Percentiles rank a stretch among this genome's conserved stretches.
phyloP scores from a whole-genome alignment of 1,140 invertebrate species.

The Melitaea cinxia region DNA sequence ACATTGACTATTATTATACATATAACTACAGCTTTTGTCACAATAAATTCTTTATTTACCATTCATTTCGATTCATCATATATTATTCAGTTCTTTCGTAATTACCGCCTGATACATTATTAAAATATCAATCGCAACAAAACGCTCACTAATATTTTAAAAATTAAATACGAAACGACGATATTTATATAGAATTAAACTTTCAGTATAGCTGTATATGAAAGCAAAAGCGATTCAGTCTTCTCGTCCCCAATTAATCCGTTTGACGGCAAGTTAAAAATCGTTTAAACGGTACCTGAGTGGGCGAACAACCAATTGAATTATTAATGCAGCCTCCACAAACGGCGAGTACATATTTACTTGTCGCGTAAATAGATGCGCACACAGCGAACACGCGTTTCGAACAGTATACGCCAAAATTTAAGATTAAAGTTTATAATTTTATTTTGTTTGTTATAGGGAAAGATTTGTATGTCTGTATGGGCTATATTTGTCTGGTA shows the following conservation, averaged over 20 bases:
- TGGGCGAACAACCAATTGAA: conserved; percentile 75
- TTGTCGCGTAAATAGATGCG: conserved; percentile 80
- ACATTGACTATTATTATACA: too few species aligned
- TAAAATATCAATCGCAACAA: too few species aligned
- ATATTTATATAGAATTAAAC: neutral
- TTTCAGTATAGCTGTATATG: conserved; percentile 4
- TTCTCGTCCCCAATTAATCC: conserved; percentile 69
- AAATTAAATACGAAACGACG: neutral
- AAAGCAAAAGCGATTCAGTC: conserved; percentile 27
- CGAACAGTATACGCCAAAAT: conserved; percentile 49
- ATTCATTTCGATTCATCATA: too few species aligned
- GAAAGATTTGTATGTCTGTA: neutral
- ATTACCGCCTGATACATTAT: too few species aligned
- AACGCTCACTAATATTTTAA: neutral
- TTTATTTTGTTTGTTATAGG: neutral
- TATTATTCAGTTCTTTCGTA: too few species aligned
- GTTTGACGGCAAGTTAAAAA: conserved; percentile 78
- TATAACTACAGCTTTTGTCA: too few species aligned
- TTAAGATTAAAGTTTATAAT: conserved; percentile 32
- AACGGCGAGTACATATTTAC: conserved; percentile 79
- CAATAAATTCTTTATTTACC: too few species aligned
- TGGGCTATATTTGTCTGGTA: too few species aligned
- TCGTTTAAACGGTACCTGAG: conserved; percentile 79
- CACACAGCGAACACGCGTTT: conserved; percentile 78
- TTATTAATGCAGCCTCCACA: conserved; percentile 81